phyloP scores from a whole-genome alignment of 2,113 vertebrate species.

The Ondatra zibethicus region DNA sequence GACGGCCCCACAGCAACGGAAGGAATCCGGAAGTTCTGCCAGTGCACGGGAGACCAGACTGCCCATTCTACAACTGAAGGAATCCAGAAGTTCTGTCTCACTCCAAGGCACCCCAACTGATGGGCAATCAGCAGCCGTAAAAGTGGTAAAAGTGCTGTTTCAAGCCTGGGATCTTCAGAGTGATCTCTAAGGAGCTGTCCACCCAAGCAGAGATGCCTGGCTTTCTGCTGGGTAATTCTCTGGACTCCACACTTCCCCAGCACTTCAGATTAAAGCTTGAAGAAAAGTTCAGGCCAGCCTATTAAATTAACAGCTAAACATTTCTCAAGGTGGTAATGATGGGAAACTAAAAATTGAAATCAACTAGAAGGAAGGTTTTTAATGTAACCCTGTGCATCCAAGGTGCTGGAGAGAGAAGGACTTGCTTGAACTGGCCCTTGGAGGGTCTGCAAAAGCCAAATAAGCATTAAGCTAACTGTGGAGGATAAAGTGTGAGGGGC shows the following conservation, averaged over 20 bases:
- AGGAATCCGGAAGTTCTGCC: neutral
- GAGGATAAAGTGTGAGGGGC: neutral
- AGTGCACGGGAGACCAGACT: neutral
- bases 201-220: neutral
- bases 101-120: neutral
- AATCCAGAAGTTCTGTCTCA: neutral
- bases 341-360: neutral
- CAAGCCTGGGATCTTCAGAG: neutral
- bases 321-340: neutral
- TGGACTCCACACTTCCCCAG: neutral
- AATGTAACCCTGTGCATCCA: neutral
- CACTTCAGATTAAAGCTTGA: neutral
- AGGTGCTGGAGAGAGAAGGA: neutral
- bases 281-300: neutral
- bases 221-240: neutral
- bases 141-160: neutral
- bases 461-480: neutral
- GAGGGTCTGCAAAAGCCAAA: neutral
- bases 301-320: neutral
- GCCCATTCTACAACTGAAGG: neutral
- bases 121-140: neutral
- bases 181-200: neutral
- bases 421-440: slow-evolving; percentile 4
- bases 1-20: neutral
- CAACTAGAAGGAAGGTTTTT: neutral